Conservation (phyloP, 2,113 vertebrate genomes). For the Falco punctatus region DNA sequence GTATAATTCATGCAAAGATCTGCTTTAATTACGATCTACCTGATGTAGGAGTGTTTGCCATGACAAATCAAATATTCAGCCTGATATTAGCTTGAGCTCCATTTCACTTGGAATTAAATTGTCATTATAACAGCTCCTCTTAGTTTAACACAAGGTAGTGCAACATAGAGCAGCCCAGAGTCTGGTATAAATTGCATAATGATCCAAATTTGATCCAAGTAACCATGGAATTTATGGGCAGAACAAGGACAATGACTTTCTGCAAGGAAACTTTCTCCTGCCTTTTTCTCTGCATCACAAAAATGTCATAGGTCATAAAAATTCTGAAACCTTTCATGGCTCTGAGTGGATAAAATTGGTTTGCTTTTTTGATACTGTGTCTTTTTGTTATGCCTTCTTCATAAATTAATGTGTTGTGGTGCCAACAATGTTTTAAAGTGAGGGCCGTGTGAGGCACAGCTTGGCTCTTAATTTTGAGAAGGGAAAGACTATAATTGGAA, state of each 20-base stretch:
- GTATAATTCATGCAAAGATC: neutral
- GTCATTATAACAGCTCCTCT: neutral
- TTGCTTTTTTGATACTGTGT: neutral
- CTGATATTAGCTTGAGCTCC: neutral
- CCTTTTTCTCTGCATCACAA: neutral
- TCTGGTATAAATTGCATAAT: neutral
- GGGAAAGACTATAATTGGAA: constrained; percentile 35
- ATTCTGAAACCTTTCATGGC: neutral
- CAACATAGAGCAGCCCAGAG: neutral
- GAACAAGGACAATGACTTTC: neutral
- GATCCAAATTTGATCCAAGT: neutral
- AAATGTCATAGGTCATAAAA: neutral
- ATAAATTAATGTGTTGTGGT: constrained; percentile 7
- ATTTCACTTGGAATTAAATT: neutral
- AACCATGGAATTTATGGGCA: neutral
- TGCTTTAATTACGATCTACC: neutral
- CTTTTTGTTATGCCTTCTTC: neutral
- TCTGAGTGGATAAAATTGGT: neutral
- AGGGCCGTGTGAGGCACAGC: neutral
- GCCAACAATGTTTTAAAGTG: neutral
- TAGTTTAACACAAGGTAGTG: neutral
- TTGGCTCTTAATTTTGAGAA: constrained; percentile 28
- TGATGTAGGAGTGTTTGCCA: neutral
- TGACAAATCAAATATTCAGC: neutral
- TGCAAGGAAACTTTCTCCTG: neutral